Evolutionary conservation across 2,888 invertebrate genomes (phyloP).

Genomic region (Drosophila nr. fundita): DNA sequence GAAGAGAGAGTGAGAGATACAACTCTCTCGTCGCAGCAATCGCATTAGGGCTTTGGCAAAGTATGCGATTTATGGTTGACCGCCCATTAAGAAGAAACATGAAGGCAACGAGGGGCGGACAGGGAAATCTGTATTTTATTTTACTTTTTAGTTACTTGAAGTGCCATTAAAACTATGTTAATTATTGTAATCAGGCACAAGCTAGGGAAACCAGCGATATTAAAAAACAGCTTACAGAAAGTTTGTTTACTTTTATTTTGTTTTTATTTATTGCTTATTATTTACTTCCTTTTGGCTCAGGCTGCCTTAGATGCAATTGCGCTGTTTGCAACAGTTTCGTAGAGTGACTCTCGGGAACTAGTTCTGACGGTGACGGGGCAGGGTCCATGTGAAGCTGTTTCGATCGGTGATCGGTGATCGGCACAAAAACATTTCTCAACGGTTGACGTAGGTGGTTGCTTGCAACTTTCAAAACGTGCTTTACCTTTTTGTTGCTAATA

Average conservation of each 20-base stretch:
- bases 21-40: neutral
- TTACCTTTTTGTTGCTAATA: neutral
- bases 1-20: neutral
- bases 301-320: conserved; percentile 11
- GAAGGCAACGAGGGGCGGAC: neutral
- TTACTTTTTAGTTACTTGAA: conserved; percentile 13
- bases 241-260: neutral
- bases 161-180: conserved; percentile 58
- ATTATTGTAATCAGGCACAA: conserved; percentile 53
- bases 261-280: neutral
- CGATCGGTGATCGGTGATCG: neutral
- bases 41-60: neutral
- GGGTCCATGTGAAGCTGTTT: neutral
- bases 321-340: conserved; percentile 1
- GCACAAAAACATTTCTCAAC: neutral
- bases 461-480: conserved; percentile 2
- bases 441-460: neutral
- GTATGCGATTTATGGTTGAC: conserved; percentile 2
- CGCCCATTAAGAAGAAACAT: neutral
- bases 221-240: conserved; percentile 2
- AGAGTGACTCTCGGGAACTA: conserved; percentile 13
- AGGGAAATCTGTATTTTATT: conserved; percentile 16
- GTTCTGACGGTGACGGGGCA: conserved; percentile 3
- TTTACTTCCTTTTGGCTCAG: neutral
- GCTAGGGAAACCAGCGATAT: neutral